Conservation (phyloP, 1,140 invertebrate species). For the Phthorimaea operculella region DNA sequence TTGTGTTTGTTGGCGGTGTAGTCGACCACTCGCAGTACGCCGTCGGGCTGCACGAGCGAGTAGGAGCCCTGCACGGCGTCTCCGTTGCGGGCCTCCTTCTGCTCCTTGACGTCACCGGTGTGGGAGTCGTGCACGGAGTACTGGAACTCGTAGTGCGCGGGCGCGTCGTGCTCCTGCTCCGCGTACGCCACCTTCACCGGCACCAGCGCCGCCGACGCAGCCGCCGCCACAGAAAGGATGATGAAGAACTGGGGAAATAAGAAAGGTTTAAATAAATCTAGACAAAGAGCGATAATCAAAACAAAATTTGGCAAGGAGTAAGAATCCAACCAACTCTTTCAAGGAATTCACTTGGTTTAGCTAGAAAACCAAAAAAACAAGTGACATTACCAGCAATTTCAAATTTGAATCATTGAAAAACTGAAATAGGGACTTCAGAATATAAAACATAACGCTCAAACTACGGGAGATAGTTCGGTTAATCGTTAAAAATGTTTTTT, state of each 20-base stretch:
- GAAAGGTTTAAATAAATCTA: background rate
- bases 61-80: conserved; percentile 73
- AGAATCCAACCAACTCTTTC: too few species aligned
- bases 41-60: conserved; percentile 69
- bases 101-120: conserved; percentile 61
- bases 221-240: conserved; percentile 37
- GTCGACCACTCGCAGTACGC: conserved; percentile 66
- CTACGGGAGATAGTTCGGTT: too few species aligned
- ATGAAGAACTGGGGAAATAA: conserved; percentile 34
- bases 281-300: too few species aligned
- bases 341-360: too few species aligned
- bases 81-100: conserved; percentile 61
- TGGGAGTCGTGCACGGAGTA: conserved; percentile 74
- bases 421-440: too few species aligned
- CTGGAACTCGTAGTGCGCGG: conserved; percentile 75
- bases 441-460: too few species aligned
- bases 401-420: too few species aligned
- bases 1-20: too few species aligned
- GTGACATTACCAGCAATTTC: too few species aligned
- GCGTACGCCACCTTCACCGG: conserved; percentile 41
- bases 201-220: conserved; percentile 34
- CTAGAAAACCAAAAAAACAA: too few species aligned
- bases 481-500: background rate
- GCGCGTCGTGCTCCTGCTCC: conserved; percentile 64
- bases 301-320: too few species aligned